These are phyloP conservation scores for Crypturellus tataupa DNA, from an alignment of 2,797 vertebrate species.

Conservation along the genomic window DNA sequence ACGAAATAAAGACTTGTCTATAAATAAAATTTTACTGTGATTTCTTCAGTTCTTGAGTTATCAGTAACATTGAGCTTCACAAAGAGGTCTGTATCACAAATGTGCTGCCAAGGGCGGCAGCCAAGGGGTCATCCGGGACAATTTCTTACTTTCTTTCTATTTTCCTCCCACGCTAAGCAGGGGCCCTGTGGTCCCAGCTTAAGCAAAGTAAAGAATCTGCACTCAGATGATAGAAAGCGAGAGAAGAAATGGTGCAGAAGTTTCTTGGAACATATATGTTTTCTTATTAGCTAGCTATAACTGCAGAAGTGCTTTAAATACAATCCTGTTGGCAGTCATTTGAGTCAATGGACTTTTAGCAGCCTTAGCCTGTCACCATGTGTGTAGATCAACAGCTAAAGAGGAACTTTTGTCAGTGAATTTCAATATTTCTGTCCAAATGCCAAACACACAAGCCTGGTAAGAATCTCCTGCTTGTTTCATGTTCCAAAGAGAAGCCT, in stretches of 20 bases:
- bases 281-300: not conserved
- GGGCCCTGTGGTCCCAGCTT: not conserved
- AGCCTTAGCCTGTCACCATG: not conserved
- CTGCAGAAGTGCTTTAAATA: not conserved
- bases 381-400: not conserved
- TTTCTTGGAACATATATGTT: not conserved
- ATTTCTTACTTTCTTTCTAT: accelerated
- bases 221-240: not conserved
- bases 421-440: not conserved
- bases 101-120: not conserved
- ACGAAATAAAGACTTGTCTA: not conserved
- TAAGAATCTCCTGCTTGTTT: not conserved
- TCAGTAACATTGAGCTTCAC: not conserved
- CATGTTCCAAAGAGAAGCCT: not conserved
- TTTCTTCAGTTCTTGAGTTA: not conserved
- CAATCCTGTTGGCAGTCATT: not conserved
- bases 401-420: not conserved
- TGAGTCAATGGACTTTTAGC: not conserved
- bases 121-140: not conserved
- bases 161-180: not conserved
- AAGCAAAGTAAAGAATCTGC: not conserved
- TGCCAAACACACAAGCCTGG: not conserved
- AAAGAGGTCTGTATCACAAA: not conserved
- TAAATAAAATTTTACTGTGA: not conserved
- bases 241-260: not conserved